phyloP scores from a whole-genome alignment of 1,140 invertebrate species.

The Brachionus koreanus region DNA sequence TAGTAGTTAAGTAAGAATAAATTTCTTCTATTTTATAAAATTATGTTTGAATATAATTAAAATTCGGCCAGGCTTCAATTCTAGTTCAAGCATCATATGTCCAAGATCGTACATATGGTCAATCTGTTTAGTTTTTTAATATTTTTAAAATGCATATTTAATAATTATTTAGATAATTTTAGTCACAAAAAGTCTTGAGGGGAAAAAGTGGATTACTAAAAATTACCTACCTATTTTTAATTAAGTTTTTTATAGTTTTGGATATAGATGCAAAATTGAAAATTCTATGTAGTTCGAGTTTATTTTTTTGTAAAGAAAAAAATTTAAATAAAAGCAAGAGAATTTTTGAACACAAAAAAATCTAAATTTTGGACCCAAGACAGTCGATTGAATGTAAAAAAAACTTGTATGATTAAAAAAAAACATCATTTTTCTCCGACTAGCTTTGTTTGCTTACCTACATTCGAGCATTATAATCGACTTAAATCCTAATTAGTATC shows the following conservation, averaged over 20 bases:
- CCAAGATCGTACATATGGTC: background rate
- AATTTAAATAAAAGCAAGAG: background rate
- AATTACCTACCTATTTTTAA: constrained; percentile 6
- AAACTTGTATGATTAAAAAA: constrained; percentile 2
- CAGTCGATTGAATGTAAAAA: background rate
- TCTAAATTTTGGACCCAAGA: background rate
- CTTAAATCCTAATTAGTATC: constrained; percentile 36
- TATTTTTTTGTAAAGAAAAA: background rate
- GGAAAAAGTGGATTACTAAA: background rate
- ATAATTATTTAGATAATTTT: background rate
- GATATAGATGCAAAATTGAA: background rate
- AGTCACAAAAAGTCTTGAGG: background rate
- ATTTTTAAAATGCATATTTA: background rate
- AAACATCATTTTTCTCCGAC: background rate
- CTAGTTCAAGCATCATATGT: background rate
- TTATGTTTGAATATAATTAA: background rate
- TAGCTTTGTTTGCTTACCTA: constrained; percentile 33
- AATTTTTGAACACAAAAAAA: background rate
- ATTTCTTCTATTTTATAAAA: background rate
- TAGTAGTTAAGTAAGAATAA: background rate
- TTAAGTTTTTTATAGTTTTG: background rate
- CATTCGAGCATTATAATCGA: constrained; percentile 16
- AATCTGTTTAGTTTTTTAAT: background rate
- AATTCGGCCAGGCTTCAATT: background rate
- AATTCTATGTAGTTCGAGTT: background rate